Percentiles rank a stretch among this genome's conserved stretches.
Conservation (phyloP, 2,113 vertebrate species). For the Saguinus imperator region DNA sequence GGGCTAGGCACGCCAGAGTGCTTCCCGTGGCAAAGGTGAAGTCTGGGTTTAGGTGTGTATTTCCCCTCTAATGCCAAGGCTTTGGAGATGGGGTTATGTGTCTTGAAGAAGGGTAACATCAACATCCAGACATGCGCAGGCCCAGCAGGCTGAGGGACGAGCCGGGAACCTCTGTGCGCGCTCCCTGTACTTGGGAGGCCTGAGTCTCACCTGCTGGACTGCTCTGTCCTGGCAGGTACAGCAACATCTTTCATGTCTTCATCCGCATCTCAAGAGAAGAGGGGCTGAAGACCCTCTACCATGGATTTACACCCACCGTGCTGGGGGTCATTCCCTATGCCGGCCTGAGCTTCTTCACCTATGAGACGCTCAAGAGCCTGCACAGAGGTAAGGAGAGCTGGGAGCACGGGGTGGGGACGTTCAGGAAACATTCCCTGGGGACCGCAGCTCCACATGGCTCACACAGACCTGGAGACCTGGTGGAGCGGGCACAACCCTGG, state of each 20-base stretch:
- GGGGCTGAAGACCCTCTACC: constrained; percentile 93
- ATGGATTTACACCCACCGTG: constrained; percentile 94
- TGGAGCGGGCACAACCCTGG: fast-evolving
- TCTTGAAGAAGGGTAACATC: not conserved
- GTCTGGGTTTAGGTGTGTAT: fast-evolving
- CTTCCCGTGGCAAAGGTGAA: not conserved
- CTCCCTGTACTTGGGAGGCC: no score
- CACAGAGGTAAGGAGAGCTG: constrained; percentile 89
- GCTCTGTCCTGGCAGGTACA: constrained; percentile 89
- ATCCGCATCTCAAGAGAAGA: constrained; percentile 95
- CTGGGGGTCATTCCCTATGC: constrained; percentile 96
- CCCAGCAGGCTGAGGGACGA: not conserved
- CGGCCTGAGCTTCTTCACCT: constrained; percentile 98
- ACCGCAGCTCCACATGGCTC: not conserved
- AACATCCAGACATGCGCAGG: not conserved
- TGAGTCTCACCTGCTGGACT: fast-evolving
- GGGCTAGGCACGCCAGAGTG: not conserved
- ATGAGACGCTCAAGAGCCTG: constrained; percentile 94
- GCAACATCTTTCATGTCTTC: constrained; percentile 97
- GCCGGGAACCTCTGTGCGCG: fast-evolving
- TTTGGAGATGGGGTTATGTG: fast-evolving
- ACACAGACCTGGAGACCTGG: not conserved
- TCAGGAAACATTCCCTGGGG: not conserved
- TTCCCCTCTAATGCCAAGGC: not conserved
- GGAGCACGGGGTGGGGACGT: not conserved